Percentiles rank a stretch among this genome's conserved stretches.
These are phyloP conservation scores for Himalopsyche japonica DNA, from an alignment of 2,888 invertebrate species.

Conservation along the genomic window DNA sequence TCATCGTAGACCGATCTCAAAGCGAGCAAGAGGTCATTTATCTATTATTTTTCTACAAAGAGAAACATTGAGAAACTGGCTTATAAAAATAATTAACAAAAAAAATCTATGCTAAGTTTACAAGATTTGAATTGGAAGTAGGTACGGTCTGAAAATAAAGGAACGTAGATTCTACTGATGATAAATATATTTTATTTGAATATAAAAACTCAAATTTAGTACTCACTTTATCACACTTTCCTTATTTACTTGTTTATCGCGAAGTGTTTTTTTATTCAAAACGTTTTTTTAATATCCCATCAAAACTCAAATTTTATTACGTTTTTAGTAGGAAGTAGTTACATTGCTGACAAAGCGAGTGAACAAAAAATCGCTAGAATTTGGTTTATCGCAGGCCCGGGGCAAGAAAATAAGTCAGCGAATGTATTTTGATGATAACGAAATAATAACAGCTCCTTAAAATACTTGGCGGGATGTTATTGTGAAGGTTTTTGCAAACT, in stretches of 20 bases:
- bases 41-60: too few relatives aligned
- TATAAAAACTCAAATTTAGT: too few relatives aligned
- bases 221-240: background rate
- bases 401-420: background rate
- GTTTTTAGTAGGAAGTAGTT: background rate
- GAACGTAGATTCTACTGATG: too few relatives aligned
- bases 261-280: background rate
- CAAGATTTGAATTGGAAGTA: too few relatives aligned
- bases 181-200: too few relatives aligned
- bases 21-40: too few relatives aligned
- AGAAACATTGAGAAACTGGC: too few relatives aligned
- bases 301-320: background rate
- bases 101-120: too few relatives aligned
- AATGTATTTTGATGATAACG: conserved; percentile 33
- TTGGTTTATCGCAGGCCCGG: background rate
- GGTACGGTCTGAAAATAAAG: too few relatives aligned
- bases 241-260: background rate
- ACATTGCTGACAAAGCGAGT: background rate
- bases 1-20: too few relatives aligned
- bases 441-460: conserved; percentile 22
- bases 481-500: conserved; percentile 12
- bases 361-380: background rate
- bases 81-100: too few relatives aligned
- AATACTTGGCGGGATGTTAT: conserved; percentile 14
- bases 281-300: background rate